phyloP scores from a whole-genome alignment of 2,113 vertebrate genomes.

The Polypterus bichir region DNA sequence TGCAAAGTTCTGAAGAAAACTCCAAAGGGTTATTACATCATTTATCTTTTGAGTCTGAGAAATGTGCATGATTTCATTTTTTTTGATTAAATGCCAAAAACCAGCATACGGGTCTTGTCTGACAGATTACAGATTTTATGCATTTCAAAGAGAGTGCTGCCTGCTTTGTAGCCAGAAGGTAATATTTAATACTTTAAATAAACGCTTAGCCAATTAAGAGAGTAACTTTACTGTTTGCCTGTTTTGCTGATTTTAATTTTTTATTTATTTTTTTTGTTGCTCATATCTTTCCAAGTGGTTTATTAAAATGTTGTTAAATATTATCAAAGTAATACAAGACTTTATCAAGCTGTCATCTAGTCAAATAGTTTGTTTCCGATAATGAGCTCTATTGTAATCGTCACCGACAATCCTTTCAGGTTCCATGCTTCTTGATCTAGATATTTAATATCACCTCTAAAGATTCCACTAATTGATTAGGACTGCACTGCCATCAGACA shows the following conservation, averaged over 20 bases:
- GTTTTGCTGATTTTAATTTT: conserved; percentile 4
- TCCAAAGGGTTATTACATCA: conserved; percentile 72
- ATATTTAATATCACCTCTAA: too few species aligned
- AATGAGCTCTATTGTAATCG: too few species aligned
- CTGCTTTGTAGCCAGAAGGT: conserved; percentile 28
- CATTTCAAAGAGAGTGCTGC: conserved; percentile 36
- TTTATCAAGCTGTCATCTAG: too few species aligned
- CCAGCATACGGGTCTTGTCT: conserved; percentile 70
- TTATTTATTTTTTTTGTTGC: neutral
- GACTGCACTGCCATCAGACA: too few species aligned
- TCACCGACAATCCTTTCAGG: too few species aligned
- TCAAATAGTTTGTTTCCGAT: too few species aligned
- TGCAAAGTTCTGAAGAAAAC: conserved; percentile 75
- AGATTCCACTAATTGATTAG: too few species aligned
- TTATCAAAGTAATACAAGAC: neutral
- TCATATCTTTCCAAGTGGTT: neutral
- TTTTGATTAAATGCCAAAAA: conserved; percentile 91
- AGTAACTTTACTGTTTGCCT: conserved; percentile 29
- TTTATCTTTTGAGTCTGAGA: conserved; percentile 74
- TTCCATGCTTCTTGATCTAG: too few species aligned
- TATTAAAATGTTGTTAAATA: neutral
- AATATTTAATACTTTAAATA: conserved; percentile 52
- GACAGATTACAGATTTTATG: conserved; percentile 77
- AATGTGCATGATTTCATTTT: conserved; percentile 73
- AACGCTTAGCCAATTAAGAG: conserved; percentile 34